phyloP scores from a whole-genome alignment of 2,113 vertebrate species.

The Aldabrachelys gigantea region DNA sequence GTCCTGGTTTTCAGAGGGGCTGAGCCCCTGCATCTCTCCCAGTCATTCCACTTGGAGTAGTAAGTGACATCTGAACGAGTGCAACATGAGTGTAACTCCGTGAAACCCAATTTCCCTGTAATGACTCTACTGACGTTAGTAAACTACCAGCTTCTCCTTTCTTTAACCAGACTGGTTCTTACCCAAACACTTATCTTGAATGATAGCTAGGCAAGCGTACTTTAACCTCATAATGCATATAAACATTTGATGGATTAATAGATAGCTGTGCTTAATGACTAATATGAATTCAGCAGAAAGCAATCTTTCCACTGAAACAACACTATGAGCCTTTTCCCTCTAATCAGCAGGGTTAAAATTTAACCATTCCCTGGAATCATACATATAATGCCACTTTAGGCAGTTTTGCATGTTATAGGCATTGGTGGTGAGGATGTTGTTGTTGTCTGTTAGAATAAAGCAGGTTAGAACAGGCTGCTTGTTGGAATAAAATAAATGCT shows the following conservation, averaged over 20 bases:
- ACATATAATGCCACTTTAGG: not conserved
- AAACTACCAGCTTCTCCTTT: not conserved
- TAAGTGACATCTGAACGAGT: not conserved
- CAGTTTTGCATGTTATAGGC: not conserved
- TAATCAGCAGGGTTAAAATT: not conserved
- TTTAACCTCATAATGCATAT: not conserved
- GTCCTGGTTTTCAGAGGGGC: no score
- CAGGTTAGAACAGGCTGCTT: not conserved
- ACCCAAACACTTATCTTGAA: not conserved
- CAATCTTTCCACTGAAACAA: not conserved
- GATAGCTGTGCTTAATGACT: not conserved
- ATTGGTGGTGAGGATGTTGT: not conserved
- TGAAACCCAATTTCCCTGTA: not conserved
- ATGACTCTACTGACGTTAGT: not conserved
- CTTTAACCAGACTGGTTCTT: not conserved
- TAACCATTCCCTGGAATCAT: not conserved
- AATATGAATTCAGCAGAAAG: not conserved
- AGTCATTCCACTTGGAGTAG: not conserved
- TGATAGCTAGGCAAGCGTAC: not conserved
- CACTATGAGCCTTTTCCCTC: not conserved
- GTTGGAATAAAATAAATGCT: not conserved
- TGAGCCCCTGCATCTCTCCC: not conserved
- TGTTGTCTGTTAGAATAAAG: not conserved
- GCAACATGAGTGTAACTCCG: not conserved
- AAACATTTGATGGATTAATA: not conserved